Base-by-base conservation (phyloP, 2,113 vertebrate genomes). In the Chloroceryle aenea region DNA sequence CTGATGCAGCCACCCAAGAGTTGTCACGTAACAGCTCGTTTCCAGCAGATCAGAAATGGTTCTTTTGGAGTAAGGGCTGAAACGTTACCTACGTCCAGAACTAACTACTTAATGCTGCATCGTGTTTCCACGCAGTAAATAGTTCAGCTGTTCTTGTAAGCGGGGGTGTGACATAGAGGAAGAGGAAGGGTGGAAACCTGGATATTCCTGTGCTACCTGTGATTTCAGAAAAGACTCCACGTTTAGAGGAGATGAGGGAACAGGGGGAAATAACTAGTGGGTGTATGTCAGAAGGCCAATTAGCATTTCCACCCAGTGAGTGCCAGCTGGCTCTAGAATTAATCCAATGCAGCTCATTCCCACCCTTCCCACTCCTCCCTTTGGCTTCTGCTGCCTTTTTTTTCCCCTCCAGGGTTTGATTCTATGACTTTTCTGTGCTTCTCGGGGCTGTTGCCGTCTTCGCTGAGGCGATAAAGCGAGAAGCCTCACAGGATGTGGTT, bases 141-240 rank as follows among this genome's bases (percentile, higher is more conserved):
- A 47, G 42, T 42, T 84, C 34, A 40, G 78, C 85, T 75, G 40
- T 58, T 73, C 89, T 92, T 69, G 2, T 73, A 74, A 92, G 48
- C 16, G 34, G 42, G 73, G 76, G 38, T 63, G 56, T 89, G 94
- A 78, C 90, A 63, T 0, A 4, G 61, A 96, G 93, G 89, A 96
- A 95, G 0, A 92, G 90, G 94, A 96, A 97, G 91, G 94, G 93
- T 87, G 90, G 90, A 71, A 93, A 69, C 63, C 64, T 90, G 85
- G 55, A 61, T 90, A 10, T 58, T 91, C 78, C 73, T 77, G 55
- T 48, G 38, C 63, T 84, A 96, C 94, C 93, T 96, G 90, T 68
- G 90, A 74, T 89, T 89, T 95, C 67, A 83, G 68, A 84, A 63
- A 88, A 63, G 80, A 12, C 56, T 76, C 56, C 40, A 0, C 82